Evolutionary conservation across 2,888 invertebrate species (phyloP).

Genomic region (Podabrus alpinus): DNA sequence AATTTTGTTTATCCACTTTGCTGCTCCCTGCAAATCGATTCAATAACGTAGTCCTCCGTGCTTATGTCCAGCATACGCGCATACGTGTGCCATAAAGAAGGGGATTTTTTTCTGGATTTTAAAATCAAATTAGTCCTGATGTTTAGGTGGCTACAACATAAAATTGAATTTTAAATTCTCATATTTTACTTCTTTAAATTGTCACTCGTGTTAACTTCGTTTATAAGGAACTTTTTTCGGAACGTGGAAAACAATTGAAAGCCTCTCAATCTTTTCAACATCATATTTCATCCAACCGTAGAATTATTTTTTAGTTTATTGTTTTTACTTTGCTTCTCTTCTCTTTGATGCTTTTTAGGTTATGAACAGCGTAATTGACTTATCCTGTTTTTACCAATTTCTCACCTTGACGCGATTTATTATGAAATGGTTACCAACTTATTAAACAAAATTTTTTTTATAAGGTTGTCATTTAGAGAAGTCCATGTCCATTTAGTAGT

Average conservation of each 20-base stretch:
- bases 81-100: conserved; percentile 29
- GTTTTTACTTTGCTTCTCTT: not conserved
- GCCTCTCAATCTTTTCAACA: not conserved
- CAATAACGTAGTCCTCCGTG: conserved; percentile 35
- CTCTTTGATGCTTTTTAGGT: not conserved
- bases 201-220: not conserved
- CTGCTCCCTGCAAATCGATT: conserved; percentile 32
- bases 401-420: not conserved
- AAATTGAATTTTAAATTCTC: conserved; percentile 22
- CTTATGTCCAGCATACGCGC: conserved; percentile 30
- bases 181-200: not conserved
- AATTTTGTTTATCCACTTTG: conserved; percentile 44
- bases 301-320: not conserved
- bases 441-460: not conserved
- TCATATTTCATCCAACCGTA: not conserved
- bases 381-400: not conserved
- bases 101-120: conserved; percentile 33
- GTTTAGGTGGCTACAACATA: conserved; percentile 18
- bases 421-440: too few relatives aligned
- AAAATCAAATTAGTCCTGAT: conserved; percentile 31
- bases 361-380: not conserved
- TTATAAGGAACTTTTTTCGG: not conserved
- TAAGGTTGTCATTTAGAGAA: conserved; percentile 10
- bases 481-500: conserved; percentile 29
- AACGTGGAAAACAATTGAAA: not conserved